Conservation (phyloP, 2,888 invertebrate genomes). For the Globia sparganii region DNA sequence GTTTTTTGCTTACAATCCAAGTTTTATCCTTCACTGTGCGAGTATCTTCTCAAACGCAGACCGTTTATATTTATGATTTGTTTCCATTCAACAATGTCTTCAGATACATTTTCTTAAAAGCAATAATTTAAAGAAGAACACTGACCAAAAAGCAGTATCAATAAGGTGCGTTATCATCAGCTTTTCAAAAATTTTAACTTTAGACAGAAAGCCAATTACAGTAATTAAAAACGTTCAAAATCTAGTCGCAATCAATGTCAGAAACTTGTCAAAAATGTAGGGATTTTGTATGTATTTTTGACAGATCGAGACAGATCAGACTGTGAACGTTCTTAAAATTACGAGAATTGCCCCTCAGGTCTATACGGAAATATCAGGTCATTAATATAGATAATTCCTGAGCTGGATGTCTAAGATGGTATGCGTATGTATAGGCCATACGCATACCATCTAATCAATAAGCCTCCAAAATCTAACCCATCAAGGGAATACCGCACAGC, state of each 20-base stretch:
- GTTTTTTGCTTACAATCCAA: constrained; percentile 60
- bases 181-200: background rate
- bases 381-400: background rate
- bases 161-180: background rate
- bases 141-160: background rate
- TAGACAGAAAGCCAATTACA: background rate
- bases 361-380: too few relatives aligned
- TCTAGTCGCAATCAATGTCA: too few relatives aligned
- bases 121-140: background rate
- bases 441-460: constrained; percentile 19
- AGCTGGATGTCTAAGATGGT: background rate
- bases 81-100: constrained; percentile 62
- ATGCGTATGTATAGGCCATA: background rate
- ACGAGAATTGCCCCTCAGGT: too few relatives aligned
- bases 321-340: too few relatives aligned
- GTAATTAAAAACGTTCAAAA: too few relatives aligned
- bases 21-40: constrained; percentile 59
- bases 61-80: constrained; percentile 65
- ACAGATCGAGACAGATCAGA: too few relatives aligned
- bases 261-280: too few relatives aligned
- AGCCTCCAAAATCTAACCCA: constrained; percentile 48
- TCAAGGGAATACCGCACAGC: constrained; percentile 51
- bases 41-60: constrained; percentile 64
- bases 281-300: too few relatives aligned
- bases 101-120: background rate